Evolutionary conservation across 2,113 vertebrate genomes (phyloP).

Genomic region (Ceyx melanurus): DNA sequence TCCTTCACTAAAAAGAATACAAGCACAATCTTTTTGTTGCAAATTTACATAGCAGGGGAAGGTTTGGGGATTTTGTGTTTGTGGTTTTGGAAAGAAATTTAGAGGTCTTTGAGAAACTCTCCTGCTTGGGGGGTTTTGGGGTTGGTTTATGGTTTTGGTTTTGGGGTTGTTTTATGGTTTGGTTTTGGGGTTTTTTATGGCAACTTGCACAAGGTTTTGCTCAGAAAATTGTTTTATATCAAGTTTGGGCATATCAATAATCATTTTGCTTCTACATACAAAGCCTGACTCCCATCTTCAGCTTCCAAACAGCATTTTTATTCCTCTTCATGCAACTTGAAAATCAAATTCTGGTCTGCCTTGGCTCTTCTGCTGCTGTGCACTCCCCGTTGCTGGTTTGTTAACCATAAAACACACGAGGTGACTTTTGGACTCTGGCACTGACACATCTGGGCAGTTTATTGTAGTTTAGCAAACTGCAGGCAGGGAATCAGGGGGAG

Average conservation of each 20-base stretch:
- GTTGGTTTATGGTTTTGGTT: background rate
- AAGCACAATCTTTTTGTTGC: background rate
- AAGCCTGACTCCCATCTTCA: background rate
- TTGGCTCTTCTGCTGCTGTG: background rate
- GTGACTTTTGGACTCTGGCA: background rate
- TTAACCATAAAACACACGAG: background rate
- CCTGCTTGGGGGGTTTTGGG: background rate
- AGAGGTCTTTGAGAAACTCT: background rate
- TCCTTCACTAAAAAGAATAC: background rate
- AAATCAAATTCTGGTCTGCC: background rate
- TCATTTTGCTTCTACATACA: background rate
- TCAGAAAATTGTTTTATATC: background rate
- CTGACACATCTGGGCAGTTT: background rate
- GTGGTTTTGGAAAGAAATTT: background rate
- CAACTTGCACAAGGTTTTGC: background rate
- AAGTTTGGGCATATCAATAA: background rate
- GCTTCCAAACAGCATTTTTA: background rate
- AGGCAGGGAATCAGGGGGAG: background rate
- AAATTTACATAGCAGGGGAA: background rate
- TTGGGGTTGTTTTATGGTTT: background rate
- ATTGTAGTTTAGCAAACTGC: background rate
- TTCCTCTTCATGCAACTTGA: background rate
- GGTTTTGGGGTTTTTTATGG: background rate
- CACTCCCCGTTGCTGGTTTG: background rate
- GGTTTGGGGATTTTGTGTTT: background rate